Percentiles rank a stretch among this genome's conserved stretches.
phyloP scores from a whole-genome alignment of 1,140 invertebrate species.

The Epicauta chinensis region DNA sequence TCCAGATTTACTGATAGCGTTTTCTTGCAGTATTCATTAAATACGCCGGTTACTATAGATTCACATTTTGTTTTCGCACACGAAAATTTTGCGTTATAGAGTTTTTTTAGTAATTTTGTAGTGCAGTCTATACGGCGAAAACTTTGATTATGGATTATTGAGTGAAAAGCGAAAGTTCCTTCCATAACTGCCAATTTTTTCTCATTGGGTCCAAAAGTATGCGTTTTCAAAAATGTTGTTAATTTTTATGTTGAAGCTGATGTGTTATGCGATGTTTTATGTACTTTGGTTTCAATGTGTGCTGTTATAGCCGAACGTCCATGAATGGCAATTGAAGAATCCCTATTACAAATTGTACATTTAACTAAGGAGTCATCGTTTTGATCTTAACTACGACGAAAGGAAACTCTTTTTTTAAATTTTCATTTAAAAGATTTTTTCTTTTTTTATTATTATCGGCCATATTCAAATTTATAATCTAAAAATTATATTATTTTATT shows the following conservation, averaged over 20 bases:
- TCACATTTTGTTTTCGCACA: conserved; percentile 14
- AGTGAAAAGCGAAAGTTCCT: conserved; percentile 23
- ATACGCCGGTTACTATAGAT: conserved; percentile 5
- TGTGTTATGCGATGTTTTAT: neutral
- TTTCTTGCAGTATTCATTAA: neutral
- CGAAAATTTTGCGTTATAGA: conserved; percentile 8
- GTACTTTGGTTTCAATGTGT: neutral
- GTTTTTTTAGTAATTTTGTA: conserved; percentile 20
- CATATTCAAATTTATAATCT: too few species aligned
- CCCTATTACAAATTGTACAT: neutral
- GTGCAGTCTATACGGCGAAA: conserved; percentile 29
- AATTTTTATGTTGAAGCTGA: conserved; percentile 3
- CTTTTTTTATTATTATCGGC: too few species aligned
- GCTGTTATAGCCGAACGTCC: neutral
- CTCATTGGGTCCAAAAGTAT: conserved; percentile 7
- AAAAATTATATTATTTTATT: too few species aligned
- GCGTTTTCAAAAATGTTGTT: conserved; percentile 4
- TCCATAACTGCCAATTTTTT: conserved; percentile 13
- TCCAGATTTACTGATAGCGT: conserved; percentile 13
- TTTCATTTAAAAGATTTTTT: neutral
- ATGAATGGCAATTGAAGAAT: neutral
- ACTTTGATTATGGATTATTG: conserved; percentile 22
- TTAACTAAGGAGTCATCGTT: neutral
- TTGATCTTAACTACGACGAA: neutral
- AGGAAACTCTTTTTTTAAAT: neutral